Evolutionary conservation across 2,797 vertebrate species (phyloP), one percentile per base, ranked within the genome.

Genomic region (Neopelma chrysocephalum): DNA sequence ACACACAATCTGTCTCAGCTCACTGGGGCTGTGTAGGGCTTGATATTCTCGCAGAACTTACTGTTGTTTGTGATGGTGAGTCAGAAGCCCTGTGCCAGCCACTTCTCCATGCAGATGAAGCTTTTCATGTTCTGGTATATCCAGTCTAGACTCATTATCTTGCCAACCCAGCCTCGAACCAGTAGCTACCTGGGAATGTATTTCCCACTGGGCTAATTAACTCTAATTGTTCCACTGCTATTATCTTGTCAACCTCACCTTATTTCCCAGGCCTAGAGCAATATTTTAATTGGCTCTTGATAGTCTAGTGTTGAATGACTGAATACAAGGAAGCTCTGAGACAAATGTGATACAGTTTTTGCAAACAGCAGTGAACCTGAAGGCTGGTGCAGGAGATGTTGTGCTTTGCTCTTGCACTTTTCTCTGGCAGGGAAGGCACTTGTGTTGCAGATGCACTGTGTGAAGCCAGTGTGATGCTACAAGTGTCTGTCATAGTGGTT

Each of bases 231-330:
- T 96, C 64, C 64, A 82, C 81, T 94, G 75, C 60, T 94, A 96
- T 96, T 97, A 97, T 95, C 95, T 95, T 93, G 95, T 95, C 96
- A 94, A 93, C 90, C 64, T 96, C 90, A 95, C 90, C 75, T 95
- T 88, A 95, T 96, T 97, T 97, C 96, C 96, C 93, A 95, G 83
- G 93, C 96, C 94, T 94, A 87, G 71, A 95, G 95, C 95, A 95
- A 64, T 93, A 93, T 94, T 96, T 95, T 92, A 96, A 95, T 94
- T 95, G 86, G 75, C 83, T 89, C 68, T 94, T 93, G 91, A 88
- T 95, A 80, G 57, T 85, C 68, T 91, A 61, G 83, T 69, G 93
- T 87, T 95, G 96, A 97, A 75, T 96, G 96, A 97, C 48, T 72
- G 91, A 95, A 70, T 73, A 87, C 0, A 4, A 80, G 53, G 68